Evolutionary conservation across 2,113 vertebrate species (phyloP).

Genomic region (Lophura nycthemera): DNA sequence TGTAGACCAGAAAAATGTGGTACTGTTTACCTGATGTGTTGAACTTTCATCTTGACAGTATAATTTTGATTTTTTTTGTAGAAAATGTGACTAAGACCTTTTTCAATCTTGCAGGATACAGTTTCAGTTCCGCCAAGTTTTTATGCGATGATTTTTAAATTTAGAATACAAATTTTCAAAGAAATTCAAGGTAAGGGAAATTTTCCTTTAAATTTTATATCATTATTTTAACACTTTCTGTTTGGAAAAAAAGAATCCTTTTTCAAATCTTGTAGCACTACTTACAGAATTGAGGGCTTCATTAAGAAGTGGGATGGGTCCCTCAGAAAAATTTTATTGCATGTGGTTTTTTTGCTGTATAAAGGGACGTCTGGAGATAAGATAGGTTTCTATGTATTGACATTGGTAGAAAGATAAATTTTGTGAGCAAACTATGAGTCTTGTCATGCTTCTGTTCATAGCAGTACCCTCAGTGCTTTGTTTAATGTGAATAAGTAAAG

Average conservation of each 20-base stretch:
- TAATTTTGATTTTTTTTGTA: neutral
- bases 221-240: neutral
- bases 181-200: constrained; percentile 92
- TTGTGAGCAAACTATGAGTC: neutral
- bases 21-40: neutral
- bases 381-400: neutral
- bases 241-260: too few relatives aligned
- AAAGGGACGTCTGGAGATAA: neutral
- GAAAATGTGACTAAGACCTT: neutral
- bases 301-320: too few relatives aligned
- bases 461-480: neutral
- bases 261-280: too few relatives aligned
- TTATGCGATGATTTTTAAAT: constrained; percentile 97
- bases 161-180: constrained; percentile 96
- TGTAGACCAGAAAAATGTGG: neutral
- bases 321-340: too few relatives aligned
- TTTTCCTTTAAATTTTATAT: too few relatives aligned
- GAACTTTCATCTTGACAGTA: neutral
- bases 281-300: too few relatives aligned
- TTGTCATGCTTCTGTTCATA: neutral
- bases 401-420: neutral
- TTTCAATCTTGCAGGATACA: constrained; percentile 84
- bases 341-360: neutral
- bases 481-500: neutral
- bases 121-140: constrained; percentile 96